Conservation (phyloP, 2,888 invertebrate species). For the Chloroclysta siterata region DNA sequence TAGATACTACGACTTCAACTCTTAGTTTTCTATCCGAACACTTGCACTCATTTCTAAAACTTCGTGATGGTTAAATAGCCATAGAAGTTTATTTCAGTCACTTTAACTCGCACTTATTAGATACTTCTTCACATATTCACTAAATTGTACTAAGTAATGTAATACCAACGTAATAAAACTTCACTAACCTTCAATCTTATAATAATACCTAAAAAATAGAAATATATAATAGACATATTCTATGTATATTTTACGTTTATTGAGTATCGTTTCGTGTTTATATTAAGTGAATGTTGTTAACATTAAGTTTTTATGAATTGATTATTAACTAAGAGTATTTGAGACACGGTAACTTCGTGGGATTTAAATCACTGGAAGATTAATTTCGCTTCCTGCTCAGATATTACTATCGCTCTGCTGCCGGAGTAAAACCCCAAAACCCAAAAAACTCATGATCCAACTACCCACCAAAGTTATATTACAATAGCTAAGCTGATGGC, state of each 20-base stretch:
- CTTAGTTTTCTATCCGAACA: conserved; percentile 13
- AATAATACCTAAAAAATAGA: background rate
- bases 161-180: conserved; percentile 1
- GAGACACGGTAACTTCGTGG: too few relatives aligned
- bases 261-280: too few relatives aligned
- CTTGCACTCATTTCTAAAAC: conserved; percentile 14
- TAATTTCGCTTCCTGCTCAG: too few relatives aligned
- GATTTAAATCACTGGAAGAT: too few relatives aligned
- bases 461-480: background rate
- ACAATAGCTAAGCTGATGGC: too few relatives aligned
- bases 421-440: background rate
- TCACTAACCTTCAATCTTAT: conserved; percentile 4
- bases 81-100: conserved; percentile 18
- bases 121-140: conserved; percentile 19
- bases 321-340: too few relatives aligned
- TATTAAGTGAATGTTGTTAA: too few relatives aligned
- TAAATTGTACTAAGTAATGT: conserved; percentile 3
- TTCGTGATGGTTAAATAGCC: conserved; percentile 9
- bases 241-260: background rate
- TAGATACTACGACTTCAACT: conserved; percentile 18
- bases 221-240: conserved; percentile 5
- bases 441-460: background rate
- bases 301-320: too few relatives aligned
- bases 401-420: background rate
- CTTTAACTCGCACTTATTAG: conserved; percentile 18